phyloP scores from a whole-genome alignment of 1,140 invertebrate genomes.

The Drosophila pandora region DNA sequence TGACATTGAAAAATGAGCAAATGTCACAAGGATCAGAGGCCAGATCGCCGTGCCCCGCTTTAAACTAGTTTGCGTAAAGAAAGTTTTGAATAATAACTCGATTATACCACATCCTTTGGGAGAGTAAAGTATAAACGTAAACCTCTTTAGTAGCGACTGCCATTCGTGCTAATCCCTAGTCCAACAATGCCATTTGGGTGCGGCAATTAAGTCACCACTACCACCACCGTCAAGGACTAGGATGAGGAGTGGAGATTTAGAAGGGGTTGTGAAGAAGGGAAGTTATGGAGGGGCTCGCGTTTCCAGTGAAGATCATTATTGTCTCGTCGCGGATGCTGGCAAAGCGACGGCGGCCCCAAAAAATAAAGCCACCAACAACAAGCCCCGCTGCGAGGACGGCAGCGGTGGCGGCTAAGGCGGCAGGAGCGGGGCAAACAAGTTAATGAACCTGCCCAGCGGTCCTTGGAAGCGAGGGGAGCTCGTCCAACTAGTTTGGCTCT shows the following conservation, averaged over 20 bases:
- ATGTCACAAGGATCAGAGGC: constrained; percentile 49
- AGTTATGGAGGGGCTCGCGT: constrained; percentile 42
- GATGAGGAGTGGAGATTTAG: constrained; percentile 4
- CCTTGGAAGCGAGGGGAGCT: constrained; percentile 50
- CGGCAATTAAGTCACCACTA: constrained; percentile 77
- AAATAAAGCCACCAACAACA: constrained; percentile 26
- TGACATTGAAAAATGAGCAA: constrained; percentile 55
- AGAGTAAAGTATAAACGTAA: background rate
- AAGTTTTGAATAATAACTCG: constrained; percentile 6
- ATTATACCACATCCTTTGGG: constrained; percentile 11
- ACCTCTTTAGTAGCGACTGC: constrained; percentile 12
- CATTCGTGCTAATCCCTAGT: constrained; percentile 63
- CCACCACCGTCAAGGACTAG: constrained; percentile 10
- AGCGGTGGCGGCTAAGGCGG: constrained; percentile 3
- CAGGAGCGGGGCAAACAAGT: constrained; percentile 63
- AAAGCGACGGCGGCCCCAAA: constrained; percentile 38
- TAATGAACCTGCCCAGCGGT: constrained; percentile 68
- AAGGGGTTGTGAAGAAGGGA: background rate
- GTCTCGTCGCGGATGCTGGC: constrained; percentile 71
- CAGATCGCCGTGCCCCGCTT: constrained; percentile 5
- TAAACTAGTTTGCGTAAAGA: constrained; percentile 47
- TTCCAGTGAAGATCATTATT: constrained; percentile 80
- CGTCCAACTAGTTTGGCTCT: constrained; percentile 65
- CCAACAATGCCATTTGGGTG: constrained; percentile 59
- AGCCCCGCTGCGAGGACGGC: constrained; percentile 11